These are phyloP conservation scores for Drosophila incognita DNA, from an alignment of 2,888 invertebrate species.

Conservation along the genomic window DNA sequence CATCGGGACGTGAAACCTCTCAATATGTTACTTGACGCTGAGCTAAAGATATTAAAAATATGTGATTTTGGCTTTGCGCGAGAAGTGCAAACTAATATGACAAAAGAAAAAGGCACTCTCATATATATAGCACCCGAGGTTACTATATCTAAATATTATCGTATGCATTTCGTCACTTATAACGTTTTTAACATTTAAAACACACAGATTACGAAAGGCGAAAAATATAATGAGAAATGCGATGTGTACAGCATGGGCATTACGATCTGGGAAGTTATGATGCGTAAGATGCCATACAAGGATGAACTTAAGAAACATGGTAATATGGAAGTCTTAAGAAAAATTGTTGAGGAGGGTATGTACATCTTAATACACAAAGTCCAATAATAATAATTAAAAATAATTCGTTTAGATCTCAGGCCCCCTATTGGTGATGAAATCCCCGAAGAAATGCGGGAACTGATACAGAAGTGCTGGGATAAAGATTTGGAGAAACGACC, in stretches of 20 bases:
- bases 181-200: neutral
- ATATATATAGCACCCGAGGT: conserved; percentile 36
- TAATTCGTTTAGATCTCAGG: neutral
- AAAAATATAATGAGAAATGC: conserved; percentile 9
- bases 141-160: neutral
- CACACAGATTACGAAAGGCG: neutral
- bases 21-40: conserved; percentile 17
- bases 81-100: conserved; percentile 6
- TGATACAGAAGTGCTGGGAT: neutral
- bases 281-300: neutral
- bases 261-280: conserved; percentile 23
- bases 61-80: conserved; percentile 20
- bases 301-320: accelerated
- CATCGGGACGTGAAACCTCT: conserved; percentile 35
- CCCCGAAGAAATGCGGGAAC: no score
- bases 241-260: conserved; percentile 40
- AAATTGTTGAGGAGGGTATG: neutral
- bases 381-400: neutral
- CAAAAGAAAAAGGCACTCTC: neutral
- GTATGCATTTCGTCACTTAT: neutral
- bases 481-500: neutral
- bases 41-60: neutral
- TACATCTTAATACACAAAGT: neutral
- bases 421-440: neutral
- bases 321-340: accelerated